These are phyloP conservation scores for Pristionchus mayeri DNA, from an alignment of 2,888 invertebrate genomes.

Conservation along the genomic window DNA sequence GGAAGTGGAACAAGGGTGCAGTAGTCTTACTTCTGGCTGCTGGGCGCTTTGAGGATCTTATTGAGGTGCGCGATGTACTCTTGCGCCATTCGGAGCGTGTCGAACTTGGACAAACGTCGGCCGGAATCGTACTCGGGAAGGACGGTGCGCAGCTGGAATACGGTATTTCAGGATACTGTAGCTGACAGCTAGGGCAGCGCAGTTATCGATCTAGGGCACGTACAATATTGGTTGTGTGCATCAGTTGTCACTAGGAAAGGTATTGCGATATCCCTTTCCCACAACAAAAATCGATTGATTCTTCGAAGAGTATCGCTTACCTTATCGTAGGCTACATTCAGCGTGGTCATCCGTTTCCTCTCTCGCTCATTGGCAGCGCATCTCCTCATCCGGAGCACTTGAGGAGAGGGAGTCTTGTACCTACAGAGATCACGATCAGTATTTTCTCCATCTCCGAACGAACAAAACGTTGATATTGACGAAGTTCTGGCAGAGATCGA, in stretches of 20 bases:
- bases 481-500: not conserved
- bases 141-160: slow-evolving; percentile 71
- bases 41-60: slow-evolving; percentile 52
- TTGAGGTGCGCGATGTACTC: slow-evolving; percentile 70
- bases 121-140: slow-evolving; percentile 75
- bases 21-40: not conserved
- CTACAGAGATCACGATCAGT: slow-evolving; percentile 59
- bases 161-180: not conserved
- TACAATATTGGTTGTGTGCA: not conserved
- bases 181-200: not conserved
- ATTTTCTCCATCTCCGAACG: not conserved
- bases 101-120: slow-evolving; percentile 74
- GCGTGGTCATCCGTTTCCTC: slow-evolving; percentile 73
- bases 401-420: slow-evolving; percentile 75
- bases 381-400: slow-evolving; percentile 67
- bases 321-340: slow-evolving; percentile 75
- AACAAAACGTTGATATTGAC: too few species aligned
- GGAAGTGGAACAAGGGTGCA: not conserved
- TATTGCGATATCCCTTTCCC: too few species aligned
- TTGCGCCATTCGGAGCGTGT: slow-evolving; percentile 76
- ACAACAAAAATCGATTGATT: too few species aligned
- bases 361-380: slow-evolving; percentile 74
- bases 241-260: not conserved
- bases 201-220: not conserved
- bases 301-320: slow-evolving; percentile 52